These are phyloP conservation scores for Xanthia icteritia DNA, from an alignment of 2,888 invertebrate genomes.

Conservation along the genomic window DNA sequence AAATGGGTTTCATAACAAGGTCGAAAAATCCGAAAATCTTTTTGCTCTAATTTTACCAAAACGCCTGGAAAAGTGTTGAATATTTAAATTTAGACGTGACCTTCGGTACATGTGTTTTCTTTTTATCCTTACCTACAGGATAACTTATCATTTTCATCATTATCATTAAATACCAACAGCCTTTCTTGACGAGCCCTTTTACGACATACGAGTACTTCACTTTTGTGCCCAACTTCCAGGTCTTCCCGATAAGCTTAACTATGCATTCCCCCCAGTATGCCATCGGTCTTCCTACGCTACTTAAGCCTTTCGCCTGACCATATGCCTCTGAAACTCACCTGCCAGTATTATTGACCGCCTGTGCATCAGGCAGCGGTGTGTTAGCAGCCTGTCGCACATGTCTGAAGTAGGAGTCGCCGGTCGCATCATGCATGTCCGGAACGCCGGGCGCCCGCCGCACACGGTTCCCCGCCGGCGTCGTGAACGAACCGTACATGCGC, in stretches of 20 bases:
- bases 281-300: not conserved
- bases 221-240: not conserved
- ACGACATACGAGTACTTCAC: not conserved
- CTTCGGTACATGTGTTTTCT: no score
- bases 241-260: not conserved
- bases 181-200: not conserved
- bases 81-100: no score
- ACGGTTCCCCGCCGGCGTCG: slow-evolving; percentile 86
- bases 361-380: slow-evolving; percentile 83
- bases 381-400: slow-evolving; percentile 85
- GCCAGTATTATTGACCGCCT: slow-evolving; percentile 85
- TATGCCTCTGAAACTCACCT: slow-evolving; percentile 72
- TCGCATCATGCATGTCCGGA: slow-evolving; percentile 88
- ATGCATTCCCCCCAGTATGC: not conserved
- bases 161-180: not conserved
- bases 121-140: no score
- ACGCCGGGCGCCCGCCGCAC: slow-evolving; percentile 87
- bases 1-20: no score
- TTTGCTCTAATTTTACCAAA: no score
- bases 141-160: not conserved
- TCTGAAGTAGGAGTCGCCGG: slow-evolving; percentile 86
- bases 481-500: slow-evolving; percentile 97
- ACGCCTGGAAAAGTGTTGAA: no score
- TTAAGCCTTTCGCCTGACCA: not conserved
- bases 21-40: no score